phyloP scores from a whole-genome alignment of 1,140 invertebrate species.

The Oncopodura yosiiana region DNA sequence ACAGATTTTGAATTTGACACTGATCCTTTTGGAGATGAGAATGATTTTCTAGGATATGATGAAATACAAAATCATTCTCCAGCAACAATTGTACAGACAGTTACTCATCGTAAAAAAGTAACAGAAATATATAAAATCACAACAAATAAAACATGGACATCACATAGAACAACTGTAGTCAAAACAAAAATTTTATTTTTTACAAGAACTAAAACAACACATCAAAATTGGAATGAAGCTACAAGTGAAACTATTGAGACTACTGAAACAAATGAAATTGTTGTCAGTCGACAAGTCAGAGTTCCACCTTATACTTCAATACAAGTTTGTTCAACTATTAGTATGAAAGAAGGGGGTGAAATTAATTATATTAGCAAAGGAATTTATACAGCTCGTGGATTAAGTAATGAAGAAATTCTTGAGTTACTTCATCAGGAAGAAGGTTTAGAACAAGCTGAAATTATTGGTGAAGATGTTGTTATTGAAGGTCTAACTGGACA shows the following conservation, averaged over 20 bases:
- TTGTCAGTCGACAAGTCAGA: neutral
- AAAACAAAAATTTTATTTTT: neutral
- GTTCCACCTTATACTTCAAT: constrained; percentile 10
- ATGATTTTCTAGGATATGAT: constrained; percentile 8
- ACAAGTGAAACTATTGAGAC: neutral
- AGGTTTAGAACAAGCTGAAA: too few relatives aligned
- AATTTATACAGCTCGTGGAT: neutral
- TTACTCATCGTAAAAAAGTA: neutral
- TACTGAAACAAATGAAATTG: neutral
- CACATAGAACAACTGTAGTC: neutral
- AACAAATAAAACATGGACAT: constrained; percentile 1
- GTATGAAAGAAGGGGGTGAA: neutral
- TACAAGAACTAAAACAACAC: neutral
- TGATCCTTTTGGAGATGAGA: neutral
- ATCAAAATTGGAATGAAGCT: neutral
- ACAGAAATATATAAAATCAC: neutral
- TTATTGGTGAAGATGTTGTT: too few relatives aligned
- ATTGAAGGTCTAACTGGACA: too few relatives aligned
- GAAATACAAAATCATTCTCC: constrained; percentile 7
- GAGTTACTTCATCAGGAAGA: too few relatives aligned
- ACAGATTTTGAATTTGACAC: neutral
- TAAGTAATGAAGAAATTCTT: neutral
- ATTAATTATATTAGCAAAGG: neutral
- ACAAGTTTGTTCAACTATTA: constrained; percentile 4
- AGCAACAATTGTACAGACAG: neutral